Conservation (phyloP, 2,797 vertebrate genomes). For the Echiichthys vipera region DNA sequence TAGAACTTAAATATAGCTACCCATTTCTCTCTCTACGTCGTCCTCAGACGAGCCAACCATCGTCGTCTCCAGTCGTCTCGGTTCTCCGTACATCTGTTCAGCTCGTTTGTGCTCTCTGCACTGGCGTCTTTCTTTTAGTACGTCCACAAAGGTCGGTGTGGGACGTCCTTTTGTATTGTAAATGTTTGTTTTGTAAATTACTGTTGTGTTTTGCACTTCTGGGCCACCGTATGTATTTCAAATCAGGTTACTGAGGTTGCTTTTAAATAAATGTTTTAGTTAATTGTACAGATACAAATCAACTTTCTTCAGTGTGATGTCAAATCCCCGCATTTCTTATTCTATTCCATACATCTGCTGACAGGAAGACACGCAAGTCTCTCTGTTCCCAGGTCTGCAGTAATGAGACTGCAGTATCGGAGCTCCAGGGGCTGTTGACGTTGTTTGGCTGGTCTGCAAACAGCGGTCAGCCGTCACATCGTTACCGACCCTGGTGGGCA, state of each 20-base stretch:
- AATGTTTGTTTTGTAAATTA: too few relatives aligned
- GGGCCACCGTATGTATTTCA: too few relatives aligned
- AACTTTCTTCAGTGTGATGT: neutral
- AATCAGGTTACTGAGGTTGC: neutral
- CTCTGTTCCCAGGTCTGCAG: conserved; percentile 54
- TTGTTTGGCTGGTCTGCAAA: conserved; percentile 50
- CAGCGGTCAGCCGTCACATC: conserved; percentile 43
- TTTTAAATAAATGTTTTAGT: neutral
- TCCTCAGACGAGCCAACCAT: too few relatives aligned
- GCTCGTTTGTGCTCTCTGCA: too few relatives aligned
- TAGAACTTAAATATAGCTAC: too few relatives aligned
- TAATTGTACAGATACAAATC: neutral
- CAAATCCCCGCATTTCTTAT: neutral
- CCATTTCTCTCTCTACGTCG: too few relatives aligned
- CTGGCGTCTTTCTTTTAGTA: too few relatives aligned
- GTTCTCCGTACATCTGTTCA: too few relatives aligned
- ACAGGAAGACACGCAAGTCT: conserved; percentile 19
- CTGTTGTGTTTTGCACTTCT: too few relatives aligned
- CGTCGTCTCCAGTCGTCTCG: too few relatives aligned
- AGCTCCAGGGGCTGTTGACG: conserved; percentile 47
- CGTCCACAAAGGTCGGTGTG: too few relatives aligned
- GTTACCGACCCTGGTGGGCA: conserved; percentile 46
- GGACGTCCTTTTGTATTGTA: too few relatives aligned
- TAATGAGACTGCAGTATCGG: conserved; percentile 66
- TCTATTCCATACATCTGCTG: conserved; percentile 26